phyloP scores from a whole-genome alignment of 2,888 invertebrate genomes.

The Myathropa florea region DNA sequence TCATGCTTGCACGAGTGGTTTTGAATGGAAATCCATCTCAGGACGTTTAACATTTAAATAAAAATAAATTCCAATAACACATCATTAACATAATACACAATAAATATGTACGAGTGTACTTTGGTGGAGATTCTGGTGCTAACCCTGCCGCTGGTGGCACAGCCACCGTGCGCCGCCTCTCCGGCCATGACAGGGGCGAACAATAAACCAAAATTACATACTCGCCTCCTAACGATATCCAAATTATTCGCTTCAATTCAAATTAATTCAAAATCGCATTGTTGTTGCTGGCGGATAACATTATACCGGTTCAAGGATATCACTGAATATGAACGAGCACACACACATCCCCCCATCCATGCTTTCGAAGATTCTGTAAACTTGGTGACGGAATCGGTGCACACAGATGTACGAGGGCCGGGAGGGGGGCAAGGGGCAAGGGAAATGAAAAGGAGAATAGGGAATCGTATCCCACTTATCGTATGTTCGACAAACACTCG shows the following conservation, averaged over 20 bases:
- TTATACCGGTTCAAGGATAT: slow-evolving; percentile 68
- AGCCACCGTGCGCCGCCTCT: background rate
- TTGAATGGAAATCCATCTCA: slow-evolving; percentile 49
- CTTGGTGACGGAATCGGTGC: slow-evolving; percentile 36
- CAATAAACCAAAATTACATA: slow-evolving; percentile 68
- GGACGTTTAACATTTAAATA: slow-evolving; percentile 49
- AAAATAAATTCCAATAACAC: slow-evolving; percentile 50
- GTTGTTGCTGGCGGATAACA: slow-evolving; percentile 63
- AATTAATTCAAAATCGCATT: slow-evolving; percentile 71
- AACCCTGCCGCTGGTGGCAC: background rate
- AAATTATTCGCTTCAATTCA: slow-evolving; percentile 71
- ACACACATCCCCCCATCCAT: background rate
- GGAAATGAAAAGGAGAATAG: background rate
- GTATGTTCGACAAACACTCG: slow-evolving; percentile 41
- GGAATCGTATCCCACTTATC: slow-evolving; percentile 50
- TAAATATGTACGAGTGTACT: slow-evolving; percentile 55
- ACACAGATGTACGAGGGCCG: background rate
- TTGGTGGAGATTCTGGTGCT: background rate
- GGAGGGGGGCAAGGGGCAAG: background rate
- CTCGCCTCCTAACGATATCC: slow-evolving; percentile 62
- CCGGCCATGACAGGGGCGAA: slow-evolving; percentile 44
- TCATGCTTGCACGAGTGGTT: slow-evolving; percentile 44
- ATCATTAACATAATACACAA: slow-evolving; percentile 77
- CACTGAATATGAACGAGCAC: slow-evolving; percentile 31
- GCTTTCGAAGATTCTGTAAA: background rate